Base-by-base conservation (phyloP, 64 coral and sea anemone genomes). In the Platygyra sinensis region DNA sequence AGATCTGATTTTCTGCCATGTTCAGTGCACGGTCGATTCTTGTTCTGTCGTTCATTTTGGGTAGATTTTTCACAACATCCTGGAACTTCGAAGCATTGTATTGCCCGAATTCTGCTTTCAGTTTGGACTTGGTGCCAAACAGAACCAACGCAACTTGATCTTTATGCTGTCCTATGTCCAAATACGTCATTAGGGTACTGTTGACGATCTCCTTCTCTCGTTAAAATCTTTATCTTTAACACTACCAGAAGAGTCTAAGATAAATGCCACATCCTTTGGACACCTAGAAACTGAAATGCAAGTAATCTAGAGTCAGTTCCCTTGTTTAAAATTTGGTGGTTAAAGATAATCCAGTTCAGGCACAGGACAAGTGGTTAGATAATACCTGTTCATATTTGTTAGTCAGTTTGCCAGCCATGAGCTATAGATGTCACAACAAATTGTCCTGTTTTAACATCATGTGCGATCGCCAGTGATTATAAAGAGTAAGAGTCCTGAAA, bases 51-150 rank as follows among this genome's bases (percentile, higher is more conserved):
- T 19, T 31, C 36, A 32, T 61, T 11, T 72, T 67, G 6, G 36
- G 72, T 72, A 95, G 60, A 7, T 55, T 30, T 1, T 92, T 71
- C 1, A 95, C 72, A 19, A 60, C 86, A 46, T 82, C 50, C 5
- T 83, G 64, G 75, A 92, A 95, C 46, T 80, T 54, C 28, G 72
- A 73, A 9, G 84, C 29, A 5, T 77, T 52, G 57, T 92, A 54
- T 81, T 95, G 89, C 63, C 89, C 90, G 27, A 95, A 92, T 55
- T 42, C 75, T 17, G 90, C 84, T 51, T 77, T 61, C 25, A 86
- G 54, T 20, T 30, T 72, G 55, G 94, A 89, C 60, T 62, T 29
- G 28, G 76, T 50, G 36, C 89, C 80, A 73, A 92, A 92, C 5
- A 91, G 39, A 28, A 86, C 27, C 18, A 86, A 0, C 8, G 83